Evolutionary conservation across 2,113 vertebrate species (phyloP).

Genomic region (Mixornis gularis): DNA sequence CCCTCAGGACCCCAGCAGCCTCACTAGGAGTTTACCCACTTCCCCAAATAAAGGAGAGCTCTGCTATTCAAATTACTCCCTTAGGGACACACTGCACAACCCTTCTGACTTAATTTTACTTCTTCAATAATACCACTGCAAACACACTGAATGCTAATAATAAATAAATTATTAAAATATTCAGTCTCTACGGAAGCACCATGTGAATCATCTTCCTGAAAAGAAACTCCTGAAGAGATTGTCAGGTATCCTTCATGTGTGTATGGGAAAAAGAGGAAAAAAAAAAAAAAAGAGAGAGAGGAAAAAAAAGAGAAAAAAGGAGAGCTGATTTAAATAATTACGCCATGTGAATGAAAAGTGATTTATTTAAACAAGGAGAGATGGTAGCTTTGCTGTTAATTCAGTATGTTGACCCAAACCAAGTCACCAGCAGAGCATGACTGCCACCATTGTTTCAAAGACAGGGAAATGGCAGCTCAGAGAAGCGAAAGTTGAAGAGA

Average conservation of each 20-base stretch:
- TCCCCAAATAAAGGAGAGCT: conserved; percentile 7
- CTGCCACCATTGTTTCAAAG: background rate
- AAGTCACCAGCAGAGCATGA: background rate
- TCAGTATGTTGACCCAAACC: background rate
- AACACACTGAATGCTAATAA: conserved; percentile 38
- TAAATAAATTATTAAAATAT: conserved; percentile 53
- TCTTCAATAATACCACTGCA: conserved; percentile 14
- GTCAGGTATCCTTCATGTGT: background rate
- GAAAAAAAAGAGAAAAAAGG: no score
- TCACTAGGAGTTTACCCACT: background rate
- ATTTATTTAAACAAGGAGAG: background rate
- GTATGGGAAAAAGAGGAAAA: no score
- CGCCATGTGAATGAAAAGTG: background rate
- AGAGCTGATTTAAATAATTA: background rate
- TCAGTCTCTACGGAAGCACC: background rate
- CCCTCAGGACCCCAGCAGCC: background rate
- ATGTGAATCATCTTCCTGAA: conserved; percentile 5
- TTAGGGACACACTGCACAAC: background rate
- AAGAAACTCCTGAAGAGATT: conserved; percentile 29
- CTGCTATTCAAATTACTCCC: conserved; percentile 29
- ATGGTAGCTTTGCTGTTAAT: background rate
- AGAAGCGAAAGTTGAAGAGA: background rate
- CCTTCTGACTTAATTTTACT: conserved; percentile 19
- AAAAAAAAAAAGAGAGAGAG: no score
- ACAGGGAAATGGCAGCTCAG: background rate